Evolutionary conservation across 1,140 invertebrate species (phyloP).

Genomic region (Sycobia sp.): DNA sequence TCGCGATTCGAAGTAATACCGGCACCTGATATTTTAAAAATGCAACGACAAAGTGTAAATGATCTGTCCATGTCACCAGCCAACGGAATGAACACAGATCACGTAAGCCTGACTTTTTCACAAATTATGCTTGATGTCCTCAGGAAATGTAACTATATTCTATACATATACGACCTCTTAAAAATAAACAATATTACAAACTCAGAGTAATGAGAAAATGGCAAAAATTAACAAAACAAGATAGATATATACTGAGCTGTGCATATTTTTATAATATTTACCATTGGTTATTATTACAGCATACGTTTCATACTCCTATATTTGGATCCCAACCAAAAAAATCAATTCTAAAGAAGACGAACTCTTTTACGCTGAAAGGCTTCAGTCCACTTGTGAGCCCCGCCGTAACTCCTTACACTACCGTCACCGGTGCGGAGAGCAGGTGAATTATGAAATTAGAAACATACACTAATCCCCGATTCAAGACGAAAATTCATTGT

Average conservation of each 20-base stretch:
- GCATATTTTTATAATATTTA: neutral
- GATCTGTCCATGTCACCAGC: conserved; percentile 54
- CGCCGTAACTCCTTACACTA: conserved; percentile 77
- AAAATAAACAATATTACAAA: too few relatives aligned
- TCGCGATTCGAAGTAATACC: conserved; percentile 77
- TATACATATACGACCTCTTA: too few relatives aligned
- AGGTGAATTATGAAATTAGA: conserved; percentile 57
- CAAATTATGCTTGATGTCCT: too few relatives aligned
- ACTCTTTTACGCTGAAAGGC: conserved; percentile 82
- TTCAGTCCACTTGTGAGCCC: conserved; percentile 72
- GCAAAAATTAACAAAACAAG: too few relatives aligned
- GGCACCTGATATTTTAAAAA: conserved; percentile 68
- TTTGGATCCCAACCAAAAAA: conserved; percentile 75
- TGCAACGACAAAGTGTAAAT: conserved; percentile 60
- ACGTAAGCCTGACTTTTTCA: conserved; percentile 41
- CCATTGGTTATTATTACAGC: conserved; percentile 38
- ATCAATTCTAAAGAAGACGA: conserved; percentile 91
- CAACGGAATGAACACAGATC: conserved; percentile 46
- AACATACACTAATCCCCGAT: too few relatives aligned
- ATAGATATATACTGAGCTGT: neutral
- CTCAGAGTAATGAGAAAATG: too few relatives aligned
- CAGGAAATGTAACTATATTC: too few relatives aligned
- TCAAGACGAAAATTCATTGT: too few relatives aligned
- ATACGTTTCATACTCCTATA: conserved; percentile 62
- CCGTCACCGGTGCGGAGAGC: conserved; percentile 84